Percentiles rank a stretch among this genome's conserved stretches.
These are phyloP conservation scores for Drosophila emarginata DNA, from an alignment of 2,888 invertebrate species.

Conservation along the genomic window DNA sequence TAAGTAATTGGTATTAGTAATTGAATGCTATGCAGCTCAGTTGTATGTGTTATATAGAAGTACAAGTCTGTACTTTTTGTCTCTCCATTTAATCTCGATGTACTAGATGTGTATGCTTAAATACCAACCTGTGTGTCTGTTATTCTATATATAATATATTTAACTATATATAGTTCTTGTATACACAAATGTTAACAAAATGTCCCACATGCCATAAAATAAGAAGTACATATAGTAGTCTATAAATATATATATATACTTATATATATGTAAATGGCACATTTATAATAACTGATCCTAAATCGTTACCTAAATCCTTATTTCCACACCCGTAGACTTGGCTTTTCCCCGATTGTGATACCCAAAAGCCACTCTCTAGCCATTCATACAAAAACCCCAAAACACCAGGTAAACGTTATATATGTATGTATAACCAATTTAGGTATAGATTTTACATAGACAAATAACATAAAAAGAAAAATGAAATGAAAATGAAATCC, in stretches of 20 bases:
- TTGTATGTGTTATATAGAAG: background rate
- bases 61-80: slow-evolving; percentile 3
- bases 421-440: background rate
- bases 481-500: background rate
- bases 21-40: background rate
- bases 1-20: background rate
- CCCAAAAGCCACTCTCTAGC: slow-evolving; percentile 1
- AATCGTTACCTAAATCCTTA: background rate
- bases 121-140: slow-evolving; percentile 2
- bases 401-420: background rate
- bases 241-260: slow-evolving; percentile 5
- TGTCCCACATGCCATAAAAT: slow-evolving; percentile 30
- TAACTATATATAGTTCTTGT: background rate
- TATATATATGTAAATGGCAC: slow-evolving; percentile 16
- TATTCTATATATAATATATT: background rate
- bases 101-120: background rate
- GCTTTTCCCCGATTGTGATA: slow-evolving; percentile 1
- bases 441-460: slow-evolving; percentile 2
- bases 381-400: background rate
- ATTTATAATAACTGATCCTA: background rate
- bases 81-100: background rate
- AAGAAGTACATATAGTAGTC: background rate
- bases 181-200: slow-evolving; percentile 31
- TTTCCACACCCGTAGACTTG: background rate
- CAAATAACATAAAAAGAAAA: background rate